Conservation (phyloP, 2,113 vertebrate species). For the Cettia cetti region DNA sequence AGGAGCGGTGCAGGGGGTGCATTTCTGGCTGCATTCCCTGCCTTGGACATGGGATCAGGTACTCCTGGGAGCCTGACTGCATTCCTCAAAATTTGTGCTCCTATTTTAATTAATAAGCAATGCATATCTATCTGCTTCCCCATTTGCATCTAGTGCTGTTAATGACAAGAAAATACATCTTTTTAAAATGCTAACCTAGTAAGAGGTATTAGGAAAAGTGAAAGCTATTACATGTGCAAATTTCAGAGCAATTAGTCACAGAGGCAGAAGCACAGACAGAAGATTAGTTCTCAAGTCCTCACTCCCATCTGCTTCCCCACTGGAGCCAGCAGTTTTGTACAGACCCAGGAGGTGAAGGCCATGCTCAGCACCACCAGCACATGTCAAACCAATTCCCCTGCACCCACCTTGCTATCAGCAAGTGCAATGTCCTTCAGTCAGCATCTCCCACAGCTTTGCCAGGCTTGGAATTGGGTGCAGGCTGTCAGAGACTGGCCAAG, state of each 20-base stretch:
- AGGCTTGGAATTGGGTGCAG: neutral
- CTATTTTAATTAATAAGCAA: neutral
- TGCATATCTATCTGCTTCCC: neutral
- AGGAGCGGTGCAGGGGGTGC: neutral
- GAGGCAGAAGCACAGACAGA: constrained; percentile 25
- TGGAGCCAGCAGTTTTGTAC: neutral
- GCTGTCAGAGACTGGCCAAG: neutral
- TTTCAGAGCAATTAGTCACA: constrained; percentile 25
- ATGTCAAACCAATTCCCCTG: neutral
- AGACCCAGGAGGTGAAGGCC: neutral
- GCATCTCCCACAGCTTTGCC: neutral
- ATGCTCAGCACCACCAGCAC: neutral
- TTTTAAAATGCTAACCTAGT: constrained; percentile 21
- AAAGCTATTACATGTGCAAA: neutral
- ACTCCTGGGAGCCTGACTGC: neutral
- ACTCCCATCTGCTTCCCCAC: neutral
- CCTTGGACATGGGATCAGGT: neutral
- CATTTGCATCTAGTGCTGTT: neutral
- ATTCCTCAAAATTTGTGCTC: neutral
- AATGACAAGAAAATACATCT: neutral
- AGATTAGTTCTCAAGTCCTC: neutral
- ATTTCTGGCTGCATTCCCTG: neutral
- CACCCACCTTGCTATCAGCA: neutral
- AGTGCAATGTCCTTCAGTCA: neutral
- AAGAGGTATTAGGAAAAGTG: neutral